Base-by-base conservation (phyloP, 2,113 vertebrate species). In the Barnardius zonarius region DNA sequence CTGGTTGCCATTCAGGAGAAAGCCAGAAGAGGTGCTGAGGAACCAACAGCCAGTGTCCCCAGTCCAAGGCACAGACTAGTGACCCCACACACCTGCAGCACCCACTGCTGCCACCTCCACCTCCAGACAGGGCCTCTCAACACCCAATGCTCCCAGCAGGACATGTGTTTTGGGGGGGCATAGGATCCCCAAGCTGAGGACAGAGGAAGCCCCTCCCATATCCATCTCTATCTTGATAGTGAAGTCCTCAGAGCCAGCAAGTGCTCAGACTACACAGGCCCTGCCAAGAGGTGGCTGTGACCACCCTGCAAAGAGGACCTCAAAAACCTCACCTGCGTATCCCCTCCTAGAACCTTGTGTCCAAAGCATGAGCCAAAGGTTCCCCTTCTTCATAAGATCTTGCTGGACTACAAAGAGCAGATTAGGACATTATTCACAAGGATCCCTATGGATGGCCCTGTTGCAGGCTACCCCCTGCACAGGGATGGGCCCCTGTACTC, bases 101-200 rank as follows among this genome's bases (percentile, higher is more conserved):
- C 41, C 27, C 33, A 33, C 17, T 44, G 69, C n/a, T 59, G 59
- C 7, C 24, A 15, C n/a, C n/a, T 24, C 18, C 63, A 69, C 7
- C 51, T 24, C 27, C 63, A 69, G 13, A 33, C 22, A 0, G 4
- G 35, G 12, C 35, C 18, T 24, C 62, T 20, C 5, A 0, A 13
- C 48, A 76, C 37, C n/a, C 79, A 35, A 1, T 8, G 27, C 31
- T 91, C 52, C 52, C 30, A 49, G 54, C 52, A 54, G 39, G 28
- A 51, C 3, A 4, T 15, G 19, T 35, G 33, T 15, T 35, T n/a
- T 19, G 0, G 0, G 33, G 17, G 17, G 2, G n/a, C 17, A 13
- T 11, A 30, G 13, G 6, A 61, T 33, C 22, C 22, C 17, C 22
- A 37, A 44, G 17, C 14, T 69, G 18, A 46, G 33, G 23, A 11